phyloP scores from a whole-genome alignment of 2,888 invertebrate genomes.

The Pogonocherus hispidulus region DNA sequence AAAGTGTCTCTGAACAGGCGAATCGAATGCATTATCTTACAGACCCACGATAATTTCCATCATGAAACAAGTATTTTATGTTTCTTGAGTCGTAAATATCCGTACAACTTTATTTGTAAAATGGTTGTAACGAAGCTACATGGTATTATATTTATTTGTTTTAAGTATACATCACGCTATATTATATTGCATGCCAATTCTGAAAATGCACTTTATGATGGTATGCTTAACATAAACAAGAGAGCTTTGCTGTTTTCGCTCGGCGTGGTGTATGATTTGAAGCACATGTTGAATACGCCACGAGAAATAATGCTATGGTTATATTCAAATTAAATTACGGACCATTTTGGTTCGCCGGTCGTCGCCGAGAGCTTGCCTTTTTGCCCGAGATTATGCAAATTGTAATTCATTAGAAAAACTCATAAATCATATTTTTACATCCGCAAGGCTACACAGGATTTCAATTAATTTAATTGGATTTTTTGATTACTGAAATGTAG shows the following conservation, averaged over 20 bases:
- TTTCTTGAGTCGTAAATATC: conserved; percentile 41
- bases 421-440: conserved; percentile 44
- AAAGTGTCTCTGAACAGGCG: conserved; percentile 40
- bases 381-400: conserved; percentile 48
- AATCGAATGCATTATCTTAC: conserved; percentile 27
- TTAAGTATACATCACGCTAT: conserved; percentile 47
- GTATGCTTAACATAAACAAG: conserved; percentile 60
- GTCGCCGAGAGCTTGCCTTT: conserved; percentile 49
- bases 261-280: conserved; percentile 62
- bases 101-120: conserved; percentile 48
- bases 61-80: conserved; percentile 44
- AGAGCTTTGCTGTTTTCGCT: conserved; percentile 59
- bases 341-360: conserved; percentile 46
- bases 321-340: conserved; percentile 62
- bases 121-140: conserved; percentile 41
- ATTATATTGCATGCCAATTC: conserved; percentile 53
- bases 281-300: conserved; percentile 60
- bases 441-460: conserved; percentile 37
- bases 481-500: conserved; percentile 1
- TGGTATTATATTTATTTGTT: conserved; percentile 42
- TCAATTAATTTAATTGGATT: conserved; percentile 35
- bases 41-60: conserved; percentile 27
- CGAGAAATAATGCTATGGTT: conserved; percentile 57
- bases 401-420: conserved; percentile 39
- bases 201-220: conserved; percentile 60